These are phyloP conservation scores for Datnioides undecimradiatus DNA, from an alignment of 2,113 vertebrate species.

Conservation along the genomic window DNA sequence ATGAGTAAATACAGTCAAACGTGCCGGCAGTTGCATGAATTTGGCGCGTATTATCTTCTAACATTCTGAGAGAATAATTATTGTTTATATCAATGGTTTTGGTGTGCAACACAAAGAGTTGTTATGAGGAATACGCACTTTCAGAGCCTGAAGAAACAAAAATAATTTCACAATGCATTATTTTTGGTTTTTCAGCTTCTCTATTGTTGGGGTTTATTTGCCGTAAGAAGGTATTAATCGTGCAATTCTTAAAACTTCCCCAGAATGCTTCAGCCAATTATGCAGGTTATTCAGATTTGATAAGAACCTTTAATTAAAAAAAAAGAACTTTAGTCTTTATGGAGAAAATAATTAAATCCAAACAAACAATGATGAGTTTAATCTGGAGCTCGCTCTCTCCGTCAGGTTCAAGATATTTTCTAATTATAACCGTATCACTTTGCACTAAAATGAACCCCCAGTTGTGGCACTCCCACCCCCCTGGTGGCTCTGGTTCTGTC, in stretches of 20 bases:
- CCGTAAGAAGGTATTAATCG: constrained; percentile 18
- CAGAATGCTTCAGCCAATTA: constrained; percentile 45
- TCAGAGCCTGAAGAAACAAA: background rate
- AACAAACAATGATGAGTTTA: constrained; percentile 41
- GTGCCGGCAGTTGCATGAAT: constrained; percentile 20
- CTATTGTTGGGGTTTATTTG: constrained; percentile 5
- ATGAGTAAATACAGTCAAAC: constrained; percentile 44
- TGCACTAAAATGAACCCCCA: background rate
- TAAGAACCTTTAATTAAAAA: constrained; percentile 56
- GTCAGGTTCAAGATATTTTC: constrained; percentile 18
- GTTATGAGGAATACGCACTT: background rate
- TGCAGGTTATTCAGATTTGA: constrained; percentile 40
- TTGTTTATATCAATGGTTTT: constrained; percentile 48
- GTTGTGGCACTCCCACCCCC: background rate
- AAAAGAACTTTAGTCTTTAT: constrained; percentile 36
- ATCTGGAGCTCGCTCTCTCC: constrained; percentile 9
- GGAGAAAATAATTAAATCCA: constrained; percentile 33
- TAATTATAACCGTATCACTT: constrained; percentile 23
- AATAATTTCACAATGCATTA: background rate
- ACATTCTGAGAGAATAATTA: constrained; percentile 57
- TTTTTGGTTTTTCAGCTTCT: background rate
- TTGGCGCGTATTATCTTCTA: constrained; percentile 32
- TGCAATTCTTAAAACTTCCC: constrained; percentile 1
- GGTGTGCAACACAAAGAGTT: constrained; percentile 14
- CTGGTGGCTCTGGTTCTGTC: background rate